These are phyloP conservation scores for Platypus cylindrus DNA, from an alignment of 2,888 invertebrate species.

Conservation along the genomic window DNA sequence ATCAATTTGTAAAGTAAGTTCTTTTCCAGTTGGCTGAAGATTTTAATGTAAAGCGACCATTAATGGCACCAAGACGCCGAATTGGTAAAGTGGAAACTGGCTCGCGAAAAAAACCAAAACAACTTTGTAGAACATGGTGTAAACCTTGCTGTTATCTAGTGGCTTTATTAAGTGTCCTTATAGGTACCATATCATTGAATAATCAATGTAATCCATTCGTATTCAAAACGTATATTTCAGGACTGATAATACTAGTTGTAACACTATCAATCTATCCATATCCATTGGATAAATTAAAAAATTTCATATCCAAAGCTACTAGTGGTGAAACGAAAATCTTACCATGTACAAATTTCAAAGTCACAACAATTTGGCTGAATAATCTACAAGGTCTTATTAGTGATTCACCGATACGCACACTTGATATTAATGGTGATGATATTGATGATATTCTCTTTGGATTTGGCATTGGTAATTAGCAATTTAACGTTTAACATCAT, in stretches of 20 bases:
- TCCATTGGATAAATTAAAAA: conserved; percentile 45
- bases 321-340: conserved; percentile 31
- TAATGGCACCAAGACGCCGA: conserved; percentile 61
- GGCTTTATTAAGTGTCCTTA: conserved; percentile 44
- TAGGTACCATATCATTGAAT: no score
- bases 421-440: conserved; percentile 60
- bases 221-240: conserved; percentile 29
- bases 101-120: conserved; percentile 41
- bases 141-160: conserved; percentile 54
- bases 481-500: no score
- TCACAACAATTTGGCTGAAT: conserved; percentile 52
- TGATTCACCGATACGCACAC: conserved; percentile 57
- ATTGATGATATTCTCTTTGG: conserved; percentile 61
- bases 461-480: conserved; percentile 54
- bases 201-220: no score
- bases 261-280: conserved; percentile 52
- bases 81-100: conserved; percentile 36
- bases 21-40: conserved; percentile 46
- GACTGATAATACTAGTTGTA: conserved; percentile 49
- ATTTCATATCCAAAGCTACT: conserved; percentile 37
- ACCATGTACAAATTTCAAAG: conserved; percentile 47
- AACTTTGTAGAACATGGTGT: conserved; percentile 45
- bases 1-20: no score
- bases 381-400: conserved; percentile 57
- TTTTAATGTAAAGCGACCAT: conserved; percentile 54